Conservation (phyloP, 2,797 vertebrate species). For the Falco cherrug region DNA sequence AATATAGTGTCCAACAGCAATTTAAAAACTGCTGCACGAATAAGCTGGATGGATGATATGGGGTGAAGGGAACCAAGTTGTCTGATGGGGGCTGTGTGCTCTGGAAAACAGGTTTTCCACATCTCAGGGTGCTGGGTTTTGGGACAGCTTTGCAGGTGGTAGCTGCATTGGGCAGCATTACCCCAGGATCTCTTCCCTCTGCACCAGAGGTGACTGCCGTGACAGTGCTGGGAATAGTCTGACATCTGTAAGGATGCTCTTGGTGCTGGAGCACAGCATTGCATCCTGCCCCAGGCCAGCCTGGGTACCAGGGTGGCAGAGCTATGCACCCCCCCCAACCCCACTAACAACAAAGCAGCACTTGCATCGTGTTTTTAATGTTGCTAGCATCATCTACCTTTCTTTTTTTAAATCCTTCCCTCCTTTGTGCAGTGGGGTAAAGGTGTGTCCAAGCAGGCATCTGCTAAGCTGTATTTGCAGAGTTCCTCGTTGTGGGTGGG, state of each 20-base stretch:
- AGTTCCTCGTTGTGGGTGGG: neutral
- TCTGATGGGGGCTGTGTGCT: neutral
- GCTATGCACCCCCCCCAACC: neutral
- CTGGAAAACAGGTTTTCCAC: neutral
- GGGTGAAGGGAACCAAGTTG: neutral
- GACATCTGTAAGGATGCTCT: neutral
- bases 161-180: neutral
- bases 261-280: accelerated
- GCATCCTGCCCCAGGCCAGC: neutral
- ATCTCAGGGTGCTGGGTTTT: accelerated
- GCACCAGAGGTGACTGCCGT: neutral
- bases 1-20: constrained; percentile 38
- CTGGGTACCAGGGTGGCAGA: accelerated
- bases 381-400: neutral
- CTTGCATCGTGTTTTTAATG: neutral
- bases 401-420: constrained; percentile 6
- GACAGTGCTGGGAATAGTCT: accelerated
- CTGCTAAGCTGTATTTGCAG: neutral
- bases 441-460: neutral
- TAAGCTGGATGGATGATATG: neutral
- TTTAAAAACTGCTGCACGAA: neutral
- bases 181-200: neutral
- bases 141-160: neutral
- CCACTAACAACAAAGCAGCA: accelerated
- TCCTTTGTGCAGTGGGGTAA: neutral